Percentiles rank a stretch among this genome's conserved stretches.
phyloP scores from a whole-genome alignment of 2,797 vertebrate genomes.

The Gephyroberyx darwinii region DNA sequence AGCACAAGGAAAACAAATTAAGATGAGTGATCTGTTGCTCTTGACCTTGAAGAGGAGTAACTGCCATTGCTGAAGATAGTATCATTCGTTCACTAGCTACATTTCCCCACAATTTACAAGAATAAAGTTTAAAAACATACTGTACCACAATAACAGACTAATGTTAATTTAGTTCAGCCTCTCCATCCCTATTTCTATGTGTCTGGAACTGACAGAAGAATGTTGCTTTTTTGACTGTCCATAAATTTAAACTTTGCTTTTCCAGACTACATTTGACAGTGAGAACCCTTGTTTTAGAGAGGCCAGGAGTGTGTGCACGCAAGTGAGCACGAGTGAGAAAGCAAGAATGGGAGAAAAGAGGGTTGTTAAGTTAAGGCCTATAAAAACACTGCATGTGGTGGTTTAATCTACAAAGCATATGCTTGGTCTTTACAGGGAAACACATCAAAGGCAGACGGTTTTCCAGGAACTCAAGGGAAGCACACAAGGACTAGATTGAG shows the following conservation, averaged over 20 bases:
- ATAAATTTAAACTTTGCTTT: slow-evolving; percentile 35
- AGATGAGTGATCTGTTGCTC: not conserved
- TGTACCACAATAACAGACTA: not conserved
- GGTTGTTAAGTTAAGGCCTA: slow-evolving; percentile 37
- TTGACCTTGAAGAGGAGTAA: not conserved
- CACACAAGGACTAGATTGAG: slow-evolving; percentile 43
- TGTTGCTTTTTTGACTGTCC: slow-evolving; percentile 17
- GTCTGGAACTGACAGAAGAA: slow-evolving; percentile 15
- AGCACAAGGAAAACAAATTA: slow-evolving; percentile 12
- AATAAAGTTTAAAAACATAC: not conserved
- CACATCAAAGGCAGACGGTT: slow-evolving; percentile 63
- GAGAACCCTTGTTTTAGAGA: slow-evolving; percentile 15
- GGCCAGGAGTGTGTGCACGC: not conserved
- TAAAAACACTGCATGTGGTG: slow-evolving; percentile 65
- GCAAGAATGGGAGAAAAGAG: slow-evolving; percentile 31
- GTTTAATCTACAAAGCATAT: slow-evolving; percentile 75
- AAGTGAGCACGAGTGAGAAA: slow-evolving; percentile 30
- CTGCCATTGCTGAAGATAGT: not conserved
- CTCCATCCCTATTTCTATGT: not conserved
- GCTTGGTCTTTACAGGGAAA: slow-evolving; percentile 53
- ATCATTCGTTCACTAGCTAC: not conserved
- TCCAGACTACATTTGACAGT: slow-evolving; percentile 26
- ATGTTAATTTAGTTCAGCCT: not conserved
- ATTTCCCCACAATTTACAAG: not conserved
- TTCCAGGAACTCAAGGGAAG: slow-evolving; percentile 54